Base-by-base conservation (phyloP, 2,888 invertebrate species). In the Acrobeloides nanus region DNA sequence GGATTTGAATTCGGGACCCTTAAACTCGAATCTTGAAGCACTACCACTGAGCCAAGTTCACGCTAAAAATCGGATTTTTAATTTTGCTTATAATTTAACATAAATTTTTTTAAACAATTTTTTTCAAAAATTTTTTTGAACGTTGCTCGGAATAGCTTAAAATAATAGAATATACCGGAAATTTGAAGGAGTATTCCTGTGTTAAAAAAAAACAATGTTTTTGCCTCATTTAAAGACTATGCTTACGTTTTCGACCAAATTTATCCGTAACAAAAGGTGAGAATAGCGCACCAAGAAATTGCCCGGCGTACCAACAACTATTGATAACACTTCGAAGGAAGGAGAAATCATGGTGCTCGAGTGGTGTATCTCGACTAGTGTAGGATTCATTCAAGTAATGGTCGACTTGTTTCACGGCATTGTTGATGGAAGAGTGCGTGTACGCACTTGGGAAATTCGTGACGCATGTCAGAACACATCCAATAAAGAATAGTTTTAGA, bases 351-450 rank as follows among this genome's bases (percentile, higher is more conserved):
- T 32, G 23, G 59, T 47, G 6, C 29, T 41, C 4, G n/a, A n/a
- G n/a, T n/a, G n/a, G 33, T 33, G n/a, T n/a, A 6, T 61, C 66
- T 12, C 58, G 44, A 10, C 27, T 10, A 2, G 38, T 37, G 29
- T 55, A 60, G 10, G 64, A 64, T 23, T 50, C 51, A 29, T 43
- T 52, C 41, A 66, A 57, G 54, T 62, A 66, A 55, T 45, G 47
- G 46, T 59, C 50, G 10, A 67, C 49, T 35, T 62, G 55, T 33
- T 54, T 57, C 15, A 64, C 64, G 24, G 67, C 67, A 15, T 65
- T 67, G 58, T 67, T 67, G 20, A 67, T 64, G 15, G 62, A 60
- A 0, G 64, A 63, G 46, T 67, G 66, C 21, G 66, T 67, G 55
- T 66, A 67, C 34, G 64, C 66, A 25, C 35, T 5, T 15, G 67